Conservation (phyloP, 2,113 vertebrate species). For the cattle (Bos taurus) region DNA sequence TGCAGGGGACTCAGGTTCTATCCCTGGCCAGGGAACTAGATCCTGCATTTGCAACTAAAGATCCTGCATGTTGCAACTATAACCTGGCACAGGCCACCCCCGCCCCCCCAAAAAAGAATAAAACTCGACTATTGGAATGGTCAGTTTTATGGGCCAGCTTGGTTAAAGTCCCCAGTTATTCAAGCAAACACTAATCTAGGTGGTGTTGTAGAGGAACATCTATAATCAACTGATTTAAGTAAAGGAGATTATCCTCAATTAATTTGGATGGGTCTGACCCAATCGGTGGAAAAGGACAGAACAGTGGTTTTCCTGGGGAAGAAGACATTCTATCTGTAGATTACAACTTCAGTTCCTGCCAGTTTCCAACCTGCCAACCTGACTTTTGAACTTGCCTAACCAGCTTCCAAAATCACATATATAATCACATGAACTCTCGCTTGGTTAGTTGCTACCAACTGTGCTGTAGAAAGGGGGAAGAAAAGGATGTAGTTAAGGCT, state of each 20-base stretch:
- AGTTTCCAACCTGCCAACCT: background rate
- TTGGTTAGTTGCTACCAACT: background rate
- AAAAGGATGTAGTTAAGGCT: background rate
- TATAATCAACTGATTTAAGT: background rate
- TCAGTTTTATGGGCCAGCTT: background rate
- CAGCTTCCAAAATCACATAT: background rate
- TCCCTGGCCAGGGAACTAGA: background rate
- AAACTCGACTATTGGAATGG: background rate
- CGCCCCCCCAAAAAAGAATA: rapidly evolving
- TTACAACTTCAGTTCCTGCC: background rate
- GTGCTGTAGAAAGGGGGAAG: background rate
- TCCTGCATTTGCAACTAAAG: background rate
- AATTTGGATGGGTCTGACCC: background rate
- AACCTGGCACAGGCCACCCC: rapidly evolving
- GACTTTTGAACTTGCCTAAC: background rate
- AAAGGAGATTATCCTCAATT: background rate
- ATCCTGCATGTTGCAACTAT: background rate
- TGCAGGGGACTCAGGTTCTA: background rate
- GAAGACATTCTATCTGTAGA: background rate
- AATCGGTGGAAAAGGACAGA: background rate
- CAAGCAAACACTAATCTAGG: background rate
- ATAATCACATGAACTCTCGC: background rate
- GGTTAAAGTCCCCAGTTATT: background rate
- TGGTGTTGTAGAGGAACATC: background rate
- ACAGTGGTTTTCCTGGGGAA: background rate